Conservation (phyloP, 2,113 vertebrate genomes). For the Ranitomeya variabilis region DNA sequence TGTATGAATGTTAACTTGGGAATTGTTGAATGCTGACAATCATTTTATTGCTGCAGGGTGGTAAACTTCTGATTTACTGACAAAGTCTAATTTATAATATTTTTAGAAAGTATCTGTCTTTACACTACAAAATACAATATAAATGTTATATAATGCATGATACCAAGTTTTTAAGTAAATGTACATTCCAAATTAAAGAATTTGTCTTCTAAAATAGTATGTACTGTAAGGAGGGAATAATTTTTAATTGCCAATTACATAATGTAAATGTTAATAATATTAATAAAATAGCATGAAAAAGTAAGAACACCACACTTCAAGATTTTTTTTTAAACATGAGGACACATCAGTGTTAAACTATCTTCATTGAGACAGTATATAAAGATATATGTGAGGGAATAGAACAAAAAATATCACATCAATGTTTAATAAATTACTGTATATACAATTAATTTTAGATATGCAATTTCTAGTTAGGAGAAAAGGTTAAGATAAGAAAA, state of each 20-base stretch:
- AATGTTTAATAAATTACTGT: not conserved
- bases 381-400: not conserved
- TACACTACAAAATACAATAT: not conserved
- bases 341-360: not conserved
- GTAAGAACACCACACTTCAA: not conserved
- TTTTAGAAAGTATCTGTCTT: not conserved
- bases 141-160: not conserved
- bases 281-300: not conserved
- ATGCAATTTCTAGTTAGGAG: not conserved
- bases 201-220: not conserved
- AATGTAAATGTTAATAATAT: not conserved
- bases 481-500: not conserved
- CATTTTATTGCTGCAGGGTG: slow-evolving; percentile 11
- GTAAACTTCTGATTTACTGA: not conserved
- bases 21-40: slow-evolving; percentile 23
- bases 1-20: slow-evolving; percentile 18
- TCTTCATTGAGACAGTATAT: not conserved
- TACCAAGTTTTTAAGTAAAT: not conserved
- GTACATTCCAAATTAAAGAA: not conserved
- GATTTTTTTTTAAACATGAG: not conserved
- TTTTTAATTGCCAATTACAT: not conserved
- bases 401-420: not conserved
- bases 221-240: not conserved
- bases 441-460: not conserved
- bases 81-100: slow-evolving; percentile 10